These are phyloP conservation scores for Lithodes maja DNA, from an alignment of 2,888 invertebrate genomes.

Conservation along the genomic window DNA sequence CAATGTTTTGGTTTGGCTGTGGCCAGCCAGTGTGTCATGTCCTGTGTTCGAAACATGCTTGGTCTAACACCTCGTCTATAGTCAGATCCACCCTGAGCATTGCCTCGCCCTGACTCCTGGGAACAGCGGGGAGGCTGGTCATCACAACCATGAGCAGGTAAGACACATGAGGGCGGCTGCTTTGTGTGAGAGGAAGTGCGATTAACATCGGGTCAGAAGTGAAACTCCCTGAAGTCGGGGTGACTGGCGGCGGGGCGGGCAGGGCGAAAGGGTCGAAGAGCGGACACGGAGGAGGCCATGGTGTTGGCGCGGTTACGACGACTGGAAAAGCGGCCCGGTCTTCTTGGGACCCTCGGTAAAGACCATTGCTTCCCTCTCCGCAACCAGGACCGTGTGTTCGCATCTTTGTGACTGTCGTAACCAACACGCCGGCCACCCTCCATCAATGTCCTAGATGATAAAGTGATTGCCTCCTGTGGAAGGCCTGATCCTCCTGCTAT, in stretches of 20 bases:
- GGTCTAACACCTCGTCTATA: too few relatives aligned
- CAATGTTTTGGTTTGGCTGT: background rate
- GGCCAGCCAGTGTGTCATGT: too few relatives aligned
- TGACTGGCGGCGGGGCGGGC: conserved; percentile 45
- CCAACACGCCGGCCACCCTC: conserved; percentile 25
- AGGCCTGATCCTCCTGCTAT: conserved; percentile 22
- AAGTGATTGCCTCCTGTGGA: background rate
- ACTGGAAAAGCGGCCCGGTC: conserved; percentile 57
- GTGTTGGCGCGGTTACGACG: conserved; percentile 55
- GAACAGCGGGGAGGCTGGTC: background rate
- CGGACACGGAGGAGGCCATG: conserved; percentile 30
- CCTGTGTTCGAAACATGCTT: too few relatives aligned
- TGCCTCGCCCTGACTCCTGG: background rate
- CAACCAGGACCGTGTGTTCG: conserved; percentile 30
- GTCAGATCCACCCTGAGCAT: background rate
- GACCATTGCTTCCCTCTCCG: conserved; percentile 53
- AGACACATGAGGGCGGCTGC: conserved; percentile 44
- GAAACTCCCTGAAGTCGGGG: conserved; percentile 58
- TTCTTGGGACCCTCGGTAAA: conserved; percentile 38
- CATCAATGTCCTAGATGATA: conserved; percentile 51
- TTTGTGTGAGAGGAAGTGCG: conserved; percentile 5
- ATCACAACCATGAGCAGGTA: conserved; percentile 59
- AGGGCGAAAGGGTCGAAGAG: conserved; percentile 19
- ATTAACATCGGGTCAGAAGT: conserved; percentile 41
- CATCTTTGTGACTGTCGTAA: conserved; percentile 10